Evolutionary conservation across 2,113 vertebrate species (phyloP).

Genomic region (Alouatta palliata): DNA sequence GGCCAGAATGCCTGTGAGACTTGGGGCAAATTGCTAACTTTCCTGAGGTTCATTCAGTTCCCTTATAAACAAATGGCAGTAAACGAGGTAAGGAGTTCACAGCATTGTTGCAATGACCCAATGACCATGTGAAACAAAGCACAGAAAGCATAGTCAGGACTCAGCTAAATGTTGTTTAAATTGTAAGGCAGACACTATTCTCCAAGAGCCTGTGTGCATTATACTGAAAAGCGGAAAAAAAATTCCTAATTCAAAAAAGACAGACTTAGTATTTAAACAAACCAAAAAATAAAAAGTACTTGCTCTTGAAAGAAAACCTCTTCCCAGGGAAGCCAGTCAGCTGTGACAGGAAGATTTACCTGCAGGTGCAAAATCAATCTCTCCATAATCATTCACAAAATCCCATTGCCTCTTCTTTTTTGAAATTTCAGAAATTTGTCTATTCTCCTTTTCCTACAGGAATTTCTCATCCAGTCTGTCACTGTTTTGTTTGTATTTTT

Average conservation of each 20-base stretch:
- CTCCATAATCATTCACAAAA: not conserved
- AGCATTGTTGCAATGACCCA: not conserved
- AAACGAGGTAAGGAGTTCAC: not conserved
- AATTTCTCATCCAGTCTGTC: not conserved
- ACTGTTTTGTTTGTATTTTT: not conserved
- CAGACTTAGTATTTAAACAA: not conserved
- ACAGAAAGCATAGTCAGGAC: not conserved
- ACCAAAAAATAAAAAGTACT: not conserved
- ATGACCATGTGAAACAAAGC: not conserved
- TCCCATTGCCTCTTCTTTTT: not conserved
- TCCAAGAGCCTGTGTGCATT: not conserved
- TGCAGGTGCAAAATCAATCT: not conserved
- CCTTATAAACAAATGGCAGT: not conserved
- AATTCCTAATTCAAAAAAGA: not conserved
- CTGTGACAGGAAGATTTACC: not conserved
- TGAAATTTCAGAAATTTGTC: not conserved
- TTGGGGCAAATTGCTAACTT: not conserved
- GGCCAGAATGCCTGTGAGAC: not conserved
- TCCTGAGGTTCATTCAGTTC: not conserved
- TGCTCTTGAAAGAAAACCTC: not conserved
- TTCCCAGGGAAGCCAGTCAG: not conserved
- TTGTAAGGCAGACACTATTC: not conserved
- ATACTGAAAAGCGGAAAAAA: not conserved
- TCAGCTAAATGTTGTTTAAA: not conserved
- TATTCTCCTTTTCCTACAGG: not conserved